phyloP scores from a whole-genome alignment of 1,140 invertebrate genomes.

The Microvelia longipes region DNA sequence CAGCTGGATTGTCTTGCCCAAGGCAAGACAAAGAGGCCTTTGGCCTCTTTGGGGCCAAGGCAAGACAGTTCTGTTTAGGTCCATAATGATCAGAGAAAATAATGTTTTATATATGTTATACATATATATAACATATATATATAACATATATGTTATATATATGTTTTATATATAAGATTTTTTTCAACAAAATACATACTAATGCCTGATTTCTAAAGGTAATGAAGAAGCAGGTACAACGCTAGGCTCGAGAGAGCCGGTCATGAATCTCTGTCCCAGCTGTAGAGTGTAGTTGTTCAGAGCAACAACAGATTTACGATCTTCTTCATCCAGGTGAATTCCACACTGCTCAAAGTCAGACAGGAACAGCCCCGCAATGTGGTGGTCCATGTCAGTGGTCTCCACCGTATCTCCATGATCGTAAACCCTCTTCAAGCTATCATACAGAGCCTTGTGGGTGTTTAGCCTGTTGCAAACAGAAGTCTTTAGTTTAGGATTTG shows the following conservation, averaged over 20 bases:
- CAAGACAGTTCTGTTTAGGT: no score
- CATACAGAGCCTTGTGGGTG: constrained; percentile 69
- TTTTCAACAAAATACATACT: constrained; percentile 41
- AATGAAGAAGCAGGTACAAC: constrained; percentile 44
- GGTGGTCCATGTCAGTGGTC: constrained; percentile 58
- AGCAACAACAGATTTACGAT: constrained; percentile 59
- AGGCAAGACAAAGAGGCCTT: no score
- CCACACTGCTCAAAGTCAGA: constrained; percentile 96
- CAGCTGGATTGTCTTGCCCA: no score
- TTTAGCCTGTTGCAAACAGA: constrained; percentile 78
- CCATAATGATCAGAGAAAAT: no score
- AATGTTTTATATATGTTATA: no score
- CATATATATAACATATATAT: no score
- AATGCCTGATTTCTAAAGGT: constrained; percentile 52
- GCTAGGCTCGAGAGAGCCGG: constrained; percentile 49
- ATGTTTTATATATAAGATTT: background rate
- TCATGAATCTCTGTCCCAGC: constrained; percentile 74
- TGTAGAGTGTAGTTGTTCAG: constrained; percentile 68
- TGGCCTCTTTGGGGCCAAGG: no score
- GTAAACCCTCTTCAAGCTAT: constrained; percentile 51
- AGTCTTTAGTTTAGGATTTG: no score
- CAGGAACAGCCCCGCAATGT: constrained; percentile 76
- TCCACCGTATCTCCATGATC: constrained; percentile 49
- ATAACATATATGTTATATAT: no score
- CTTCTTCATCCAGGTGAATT: constrained; percentile 72